phyloP scores from a whole-genome alignment of 2,888 invertebrate genomes.

The Automeris io region DNA sequence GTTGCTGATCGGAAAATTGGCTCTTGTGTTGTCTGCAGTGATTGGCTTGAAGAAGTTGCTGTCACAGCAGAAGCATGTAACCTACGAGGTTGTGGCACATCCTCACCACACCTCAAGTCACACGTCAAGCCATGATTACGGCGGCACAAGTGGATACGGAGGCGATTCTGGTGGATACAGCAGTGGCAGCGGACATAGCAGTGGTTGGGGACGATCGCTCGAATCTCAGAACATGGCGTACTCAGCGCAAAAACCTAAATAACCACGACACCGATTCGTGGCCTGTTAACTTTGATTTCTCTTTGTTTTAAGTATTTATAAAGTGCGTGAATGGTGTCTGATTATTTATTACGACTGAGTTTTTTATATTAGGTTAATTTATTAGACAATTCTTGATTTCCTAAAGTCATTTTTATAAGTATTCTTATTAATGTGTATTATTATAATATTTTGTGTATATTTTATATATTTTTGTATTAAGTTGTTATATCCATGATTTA shows the following conservation, averaged over 20 bases:
- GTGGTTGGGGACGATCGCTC: slow-evolving; percentile 86
- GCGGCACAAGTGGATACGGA: slow-evolving; percentile 80
- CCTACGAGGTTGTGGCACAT: slow-evolving; percentile 91
- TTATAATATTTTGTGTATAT: slow-evolving; percentile 35
- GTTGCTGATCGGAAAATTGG: slow-evolving; percentile 89
- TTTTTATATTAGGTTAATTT: slow-evolving; percentile 10
- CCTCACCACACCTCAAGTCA: slow-evolving; percentile 86
- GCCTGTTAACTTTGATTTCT: slow-evolving; percentile 60
- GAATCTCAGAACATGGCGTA: slow-evolving; percentile 89
- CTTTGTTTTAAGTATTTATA: slow-evolving; percentile 31
- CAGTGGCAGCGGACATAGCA: slow-evolving; percentile 72
- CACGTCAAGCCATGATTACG: slow-evolving; percentile 80
- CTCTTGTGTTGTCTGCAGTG: slow-evolving; percentile 87
- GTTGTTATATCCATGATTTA: slow-evolving; percentile 24
- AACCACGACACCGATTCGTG: slow-evolving; percentile 50
- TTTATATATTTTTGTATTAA: slow-evolving; percentile 32
- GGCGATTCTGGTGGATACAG: slow-evolving; percentile 77
- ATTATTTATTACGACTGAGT: slow-evolving; percentile 24
- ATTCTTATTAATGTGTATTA: slow-evolving; percentile 27
- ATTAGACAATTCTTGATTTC: slow-evolving; percentile 19
- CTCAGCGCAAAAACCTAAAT: slow-evolving; percentile 83
- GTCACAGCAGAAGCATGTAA: slow-evolving; percentile 89
- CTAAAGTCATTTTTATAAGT: slow-evolving; percentile 25
- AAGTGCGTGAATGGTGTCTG: slow-evolving; percentile 10
- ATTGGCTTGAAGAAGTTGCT: slow-evolving; percentile 90